Base-by-base conservation (phyloP, 2,888 invertebrate genomes). In the Xylocampa areola region DNA sequence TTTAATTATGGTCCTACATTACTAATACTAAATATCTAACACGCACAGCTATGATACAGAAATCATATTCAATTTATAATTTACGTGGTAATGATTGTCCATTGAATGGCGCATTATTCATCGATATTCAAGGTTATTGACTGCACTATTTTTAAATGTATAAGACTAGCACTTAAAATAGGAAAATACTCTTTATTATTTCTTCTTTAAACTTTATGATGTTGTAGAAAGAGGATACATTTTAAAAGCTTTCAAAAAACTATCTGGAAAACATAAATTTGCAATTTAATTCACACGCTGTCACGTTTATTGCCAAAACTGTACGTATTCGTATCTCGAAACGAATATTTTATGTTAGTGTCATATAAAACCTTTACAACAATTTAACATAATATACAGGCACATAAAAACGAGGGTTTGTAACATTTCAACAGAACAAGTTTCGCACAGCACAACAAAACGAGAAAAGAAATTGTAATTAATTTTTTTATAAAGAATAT, bases 331-430 rank as follows among this genome's bases (percentile, higher is more conserved):
- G 25, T 39, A 71, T 58, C 53, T 58, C 44, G 13, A 66, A 54
- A 57, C 49, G 23, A 41, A 36, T 29, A 43, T 41, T 52, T 57
- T 55, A 48, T 61, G 47, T 48, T 51, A 29, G 32, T 44, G 45
- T 50, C 58, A 64, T 59, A 55, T 58, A 68, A 72, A 75, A 53
- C 51, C 25, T 63, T 51, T 32, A 39, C 41, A 58, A 63, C 45
- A 67, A 67, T 65, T 73, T 60, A 68, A 54, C 48, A 58, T 62
- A 63, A 76, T 68, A 71, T 60, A 66, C 45, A 30, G 50, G 33
- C 55, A 51, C 45, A 63, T 61, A 65, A 67, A 71, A 62, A 53
- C 33, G 39, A 50, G 25, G 25, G 25, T 25, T 49, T 52, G 23
- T 33, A 53, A 50, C 11, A 41, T 50, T 65, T 60, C 16, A 51